Evolutionary conservation across 2,113 vertebrate genomes (phyloP).

Genomic region (Antennarius striatus): DNA sequence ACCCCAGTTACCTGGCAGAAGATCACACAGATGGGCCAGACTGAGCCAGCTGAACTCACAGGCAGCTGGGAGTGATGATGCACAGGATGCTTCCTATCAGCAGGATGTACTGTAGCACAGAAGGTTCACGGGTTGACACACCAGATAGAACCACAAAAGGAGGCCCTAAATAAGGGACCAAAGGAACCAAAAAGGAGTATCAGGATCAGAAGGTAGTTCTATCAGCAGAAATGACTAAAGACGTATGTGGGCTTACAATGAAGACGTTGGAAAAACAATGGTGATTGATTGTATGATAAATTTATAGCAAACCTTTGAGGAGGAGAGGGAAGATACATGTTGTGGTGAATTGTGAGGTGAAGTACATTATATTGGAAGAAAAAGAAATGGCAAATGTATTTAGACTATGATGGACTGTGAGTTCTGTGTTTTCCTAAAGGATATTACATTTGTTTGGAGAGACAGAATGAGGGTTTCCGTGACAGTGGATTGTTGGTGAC

Average conservation of each 20-base stretch:
- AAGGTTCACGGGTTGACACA: constrained; percentile 70
- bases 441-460: constrained; percentile 10
- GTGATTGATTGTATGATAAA: background rate
- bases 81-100: constrained; percentile 78
- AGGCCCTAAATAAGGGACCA: constrained; percentile 50
- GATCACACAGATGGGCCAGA: constrained; percentile 81
- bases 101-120: constrained; percentile 73
- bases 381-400: constrained; percentile 1
- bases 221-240: constrained; percentile 27
- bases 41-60: constrained; percentile 76
- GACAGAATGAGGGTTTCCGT: background rate
- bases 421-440: background rate
- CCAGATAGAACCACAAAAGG: constrained; percentile 62
- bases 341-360: constrained; percentile 18
- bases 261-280: background rate
- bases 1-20: constrained; percentile 78
- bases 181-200: constrained; percentile 32
- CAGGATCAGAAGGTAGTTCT: constrained; percentile 35
- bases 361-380: constrained; percentile 21
- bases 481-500: constrained; percentile 38
- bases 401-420: constrained; percentile 23
- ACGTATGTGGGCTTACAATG: background rate
- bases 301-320: constrained; percentile 13
- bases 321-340: constrained; percentile 16
- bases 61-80: constrained; percentile 77